These are phyloP conservation scores for Harpalus rubripes DNA, from an alignment of 2,888 invertebrate genomes.

Conservation along the genomic window DNA sequence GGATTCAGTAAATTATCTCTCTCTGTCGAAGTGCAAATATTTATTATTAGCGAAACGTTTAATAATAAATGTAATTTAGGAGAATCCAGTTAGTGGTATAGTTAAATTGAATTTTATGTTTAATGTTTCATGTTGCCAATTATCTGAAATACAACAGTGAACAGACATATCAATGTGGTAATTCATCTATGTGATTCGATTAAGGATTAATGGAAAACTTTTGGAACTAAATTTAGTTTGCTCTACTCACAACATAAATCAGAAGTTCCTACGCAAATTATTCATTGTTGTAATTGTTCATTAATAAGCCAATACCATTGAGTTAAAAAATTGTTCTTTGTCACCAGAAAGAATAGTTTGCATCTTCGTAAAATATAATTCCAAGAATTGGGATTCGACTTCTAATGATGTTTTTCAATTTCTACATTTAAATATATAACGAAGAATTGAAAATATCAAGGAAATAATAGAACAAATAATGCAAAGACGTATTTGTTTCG, in stretches of 20 bases:
- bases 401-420: no score
- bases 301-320: not conserved
- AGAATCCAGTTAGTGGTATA: not conserved
- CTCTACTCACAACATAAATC: no score
- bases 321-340: not conserved
- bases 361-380: no score
- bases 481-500: no score
- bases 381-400: no score
- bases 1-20: no score
- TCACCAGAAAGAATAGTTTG: no score
- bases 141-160: constrained; percentile 26
- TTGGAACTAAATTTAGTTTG: no score
- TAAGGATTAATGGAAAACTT: constrained; percentile 33
- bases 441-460: no score
- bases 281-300: not conserved
- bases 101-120: constrained; percentile 39
- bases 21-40: not conserved
- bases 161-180: constrained; percentile 35
- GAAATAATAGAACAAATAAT: no score
- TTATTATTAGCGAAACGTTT: not conserved
- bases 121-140: constrained; percentile 34
- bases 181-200: constrained; percentile 48
- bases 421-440: no score
- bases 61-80: constrained; percentile 20
- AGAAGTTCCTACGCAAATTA: not conserved